Evolutionary conservation across 1,140 invertebrate species (phyloP), one percentile per base, ranked within the genome.

Genomic region (Drosophila oshimai): DNA sequence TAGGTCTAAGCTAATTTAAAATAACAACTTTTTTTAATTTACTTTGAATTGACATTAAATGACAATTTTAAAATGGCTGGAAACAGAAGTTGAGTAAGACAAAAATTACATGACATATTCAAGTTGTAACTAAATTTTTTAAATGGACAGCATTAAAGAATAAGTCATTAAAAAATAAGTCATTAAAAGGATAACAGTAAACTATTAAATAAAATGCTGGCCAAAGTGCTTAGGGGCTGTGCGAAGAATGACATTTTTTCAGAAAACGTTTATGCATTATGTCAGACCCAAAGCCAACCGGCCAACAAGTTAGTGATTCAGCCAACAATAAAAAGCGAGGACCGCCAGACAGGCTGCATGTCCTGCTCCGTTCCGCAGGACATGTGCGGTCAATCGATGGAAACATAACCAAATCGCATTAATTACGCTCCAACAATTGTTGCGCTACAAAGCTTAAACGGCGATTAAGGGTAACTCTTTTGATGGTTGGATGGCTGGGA

Each of bases 361-460:
- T 20, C 24, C 39, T 24, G 41, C 13, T 36, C 26, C 49, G 29
- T 33, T 29, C 50, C 34, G 26, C 70, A 41, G 44, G 46, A 71
- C 44, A 50, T 72, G 68, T 45, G 39, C 45, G 31, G 60, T 71
- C 72, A 86, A 87, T 87, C 76, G 81, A 87, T 80, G 76, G 57
- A n/a, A 76, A 76, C 76, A 81, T 74, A 86, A 61, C 72, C 81
- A 86, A 87, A 86, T 86, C 80, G 80, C 68, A 86, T 86, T 86
- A 86, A 81, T 86, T 81, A 86, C 80, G 81, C 80, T 87, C 72
- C 80, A 81, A 45, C 80, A 86, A 87, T 87, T 87, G 80, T 87
- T 86, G 80, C 62, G 81, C 80, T 81, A 87, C 81, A 87, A 87
- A 76, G 75, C 81, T 87, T 80, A 87, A 86, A 86, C 72, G 72